phyloP scores from a whole-genome alignment of 2,113 vertebrate species.

The Nibea coibor region DNA sequence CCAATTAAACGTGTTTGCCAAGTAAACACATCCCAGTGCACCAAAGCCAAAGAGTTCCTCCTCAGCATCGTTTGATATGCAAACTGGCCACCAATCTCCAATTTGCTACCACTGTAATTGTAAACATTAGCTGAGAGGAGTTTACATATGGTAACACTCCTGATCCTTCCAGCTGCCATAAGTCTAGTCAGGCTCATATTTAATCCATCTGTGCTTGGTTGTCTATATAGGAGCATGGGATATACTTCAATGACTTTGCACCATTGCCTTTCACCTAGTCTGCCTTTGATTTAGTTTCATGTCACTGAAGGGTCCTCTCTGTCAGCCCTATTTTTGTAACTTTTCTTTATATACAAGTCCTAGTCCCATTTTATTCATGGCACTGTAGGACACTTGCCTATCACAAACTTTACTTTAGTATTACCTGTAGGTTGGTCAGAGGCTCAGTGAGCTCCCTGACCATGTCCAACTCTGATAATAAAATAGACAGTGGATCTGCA shows the following conservation, averaged over 20 bases:
- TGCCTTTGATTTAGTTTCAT: not conserved
- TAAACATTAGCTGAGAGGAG: conserved; percentile 67
- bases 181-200: conserved; percentile 14
- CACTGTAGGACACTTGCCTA: not conserved
- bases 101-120: conserved; percentile 67
- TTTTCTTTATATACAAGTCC: not conserved
- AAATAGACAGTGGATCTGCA: conserved; percentile 23
- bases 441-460: not conserved
- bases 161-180: conserved; percentile 38
- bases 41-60: conserved; percentile 58
- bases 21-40: conserved; percentile 72
- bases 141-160: conserved; percentile 61
- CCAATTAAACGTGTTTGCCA: conserved; percentile 79
- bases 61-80: conserved; percentile 67
- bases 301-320: not conserved
- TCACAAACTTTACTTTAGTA: not conserved
- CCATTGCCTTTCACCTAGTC: not conserved
- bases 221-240: not conserved
- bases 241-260: not conserved
- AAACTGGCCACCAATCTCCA: conserved; percentile 60
- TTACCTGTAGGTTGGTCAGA: not conserved
- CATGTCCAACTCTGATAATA: conserved; percentile 20
- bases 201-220: not conserved
- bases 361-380: not conserved
- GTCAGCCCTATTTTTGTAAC: conserved; percentile 5